A percentile compares a stretch with the other conserved stretches of the same genome.
These are phyloP conservation scores for Pseudomyrmex pallidus DNA, from an alignment of 1,140 invertebrate genomes.

Conservation along the genomic window DNA sequence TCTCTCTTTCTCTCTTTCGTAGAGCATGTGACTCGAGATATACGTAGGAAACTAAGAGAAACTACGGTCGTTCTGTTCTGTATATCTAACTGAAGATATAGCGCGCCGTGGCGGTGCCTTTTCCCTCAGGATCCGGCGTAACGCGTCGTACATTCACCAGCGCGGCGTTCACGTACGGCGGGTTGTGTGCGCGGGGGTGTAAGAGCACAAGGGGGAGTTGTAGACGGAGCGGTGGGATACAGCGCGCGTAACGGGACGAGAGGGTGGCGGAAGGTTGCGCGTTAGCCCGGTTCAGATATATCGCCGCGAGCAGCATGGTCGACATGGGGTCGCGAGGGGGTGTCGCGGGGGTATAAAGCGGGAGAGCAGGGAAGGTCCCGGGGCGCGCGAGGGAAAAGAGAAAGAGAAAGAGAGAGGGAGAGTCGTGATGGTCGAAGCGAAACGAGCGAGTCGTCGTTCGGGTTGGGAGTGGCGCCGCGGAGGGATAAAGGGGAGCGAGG, in stretches of 20 bases:
- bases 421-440: conserved; percentile 13
- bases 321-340: conserved; percentile 28
- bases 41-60: conserved; percentile 49
- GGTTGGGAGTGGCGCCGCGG: conserved; percentile 52
- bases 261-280: conserved; percentile 18
- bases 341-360: conserved; percentile 20
- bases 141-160: conserved; percentile 54
- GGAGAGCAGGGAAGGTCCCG: conserved; percentile 12
- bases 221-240: neutral
- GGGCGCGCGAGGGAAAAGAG: neutral
- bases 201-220: neutral
- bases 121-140: conserved; percentile 34
- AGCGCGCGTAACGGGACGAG: neutral
- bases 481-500: conserved; percentile 8
- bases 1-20: neutral
- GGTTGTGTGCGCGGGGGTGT: conserved; percentile 2
- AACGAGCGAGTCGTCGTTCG: conserved; percentile 48
- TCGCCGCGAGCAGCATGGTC: conserved; percentile 60
- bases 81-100: conserved; percentile 53
- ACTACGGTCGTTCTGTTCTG: conserved; percentile 32
- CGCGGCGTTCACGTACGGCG: conserved; percentile 5
- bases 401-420: conserved; percentile 32
- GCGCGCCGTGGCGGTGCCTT: conserved; percentile 28
- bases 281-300: conserved; percentile 65
- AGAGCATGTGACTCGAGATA: conserved; percentile 43